Evolutionary conservation across 2,113 vertebrate species (phyloP).

Genomic region (Gasterosteus aculeatus): DNA sequence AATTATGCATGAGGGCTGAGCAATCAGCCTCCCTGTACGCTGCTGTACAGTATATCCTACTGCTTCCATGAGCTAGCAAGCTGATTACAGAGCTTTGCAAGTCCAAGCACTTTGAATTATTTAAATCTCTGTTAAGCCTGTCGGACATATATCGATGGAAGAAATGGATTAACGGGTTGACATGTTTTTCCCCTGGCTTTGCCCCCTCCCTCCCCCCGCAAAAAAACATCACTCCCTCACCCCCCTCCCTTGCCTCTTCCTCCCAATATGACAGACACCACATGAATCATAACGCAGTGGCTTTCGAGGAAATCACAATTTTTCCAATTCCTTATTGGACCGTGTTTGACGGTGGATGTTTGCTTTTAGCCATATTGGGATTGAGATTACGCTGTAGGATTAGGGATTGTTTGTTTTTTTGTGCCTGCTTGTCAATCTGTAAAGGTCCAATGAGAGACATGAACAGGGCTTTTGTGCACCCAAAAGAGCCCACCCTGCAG

Average conservation of each 20-base stretch:
- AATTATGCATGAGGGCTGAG: conserved; percentile 85
- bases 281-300: conserved; percentile 45
- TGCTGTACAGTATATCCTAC: conserved; percentile 72
- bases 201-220: conserved; percentile 39
- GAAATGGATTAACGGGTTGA: conserved; percentile 80
- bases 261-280: conserved; percentile 55
- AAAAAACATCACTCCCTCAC: not conserved
- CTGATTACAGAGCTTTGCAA: conserved; percentile 86
- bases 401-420: conserved; percentile 43
- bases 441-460: conserved; percentile 24
- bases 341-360: conserved; percentile 33
- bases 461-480: conserved; percentile 44
- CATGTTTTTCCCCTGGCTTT: conserved; percentile 69
- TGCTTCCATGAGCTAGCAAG: conserved; percentile 78
- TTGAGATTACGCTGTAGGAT: conserved; percentile 57
- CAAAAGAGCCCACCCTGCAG: conserved; percentile 47
- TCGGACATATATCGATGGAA: conserved; percentile 81
- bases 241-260: conserved; percentile 49
- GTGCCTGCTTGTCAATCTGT: conserved; percentile 16
- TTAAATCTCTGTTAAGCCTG: conserved; percentile 87
- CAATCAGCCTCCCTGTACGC: conserved; percentile 60
- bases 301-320: conserved; percentile 60
- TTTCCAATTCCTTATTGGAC: conserved; percentile 50
- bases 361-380: conserved; percentile 49
- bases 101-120: conserved; percentile 88